A percentile compares a stretch with the other conserved stretches of the same genome.
These are phyloP conservation scores for Apoda limacodes DNA, from an alignment of 2,888 invertebrate species.

Conservation along the genomic window DNA sequence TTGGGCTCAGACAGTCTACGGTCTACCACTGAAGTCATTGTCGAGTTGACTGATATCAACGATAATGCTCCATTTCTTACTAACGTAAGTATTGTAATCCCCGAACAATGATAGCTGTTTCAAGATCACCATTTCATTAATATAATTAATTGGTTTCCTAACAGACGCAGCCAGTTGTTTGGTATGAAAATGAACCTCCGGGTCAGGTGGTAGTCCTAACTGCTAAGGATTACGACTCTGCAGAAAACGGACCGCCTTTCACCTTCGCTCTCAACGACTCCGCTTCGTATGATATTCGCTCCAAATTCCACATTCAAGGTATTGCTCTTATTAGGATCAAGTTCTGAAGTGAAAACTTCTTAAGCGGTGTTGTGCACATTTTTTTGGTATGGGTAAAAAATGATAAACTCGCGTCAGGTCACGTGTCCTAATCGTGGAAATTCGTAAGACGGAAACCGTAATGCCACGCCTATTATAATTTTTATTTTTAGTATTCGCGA, in stretches of 20 bases:
- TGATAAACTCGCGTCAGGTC: no score
- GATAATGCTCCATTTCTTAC: constrained; percentile 93
- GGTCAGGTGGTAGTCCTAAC: constrained; percentile 77
- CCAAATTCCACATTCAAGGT: constrained; percentile 78
- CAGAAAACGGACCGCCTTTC: constrained; percentile 89
- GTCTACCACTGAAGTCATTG: constrained; percentile 75
- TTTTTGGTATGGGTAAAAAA: no score
- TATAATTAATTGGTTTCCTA: no score
- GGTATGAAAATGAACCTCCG: constrained; percentile 82
- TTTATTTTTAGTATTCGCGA: no score
- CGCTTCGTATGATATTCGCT: constrained; percentile 75
- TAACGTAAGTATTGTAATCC: constrained; percentile 65
- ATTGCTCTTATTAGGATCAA: no score
- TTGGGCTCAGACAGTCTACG: constrained; percentile 71
- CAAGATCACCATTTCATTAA: not conserved
- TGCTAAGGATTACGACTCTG: constrained; percentile 85
- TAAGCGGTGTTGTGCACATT: no score
- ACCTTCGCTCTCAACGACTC: constrained; percentile 75
- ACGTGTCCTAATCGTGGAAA: no score
- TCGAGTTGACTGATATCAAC: constrained; percentile 85
- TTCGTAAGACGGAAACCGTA: no score
- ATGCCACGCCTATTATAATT: no score
- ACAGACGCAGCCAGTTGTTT: constrained; percentile 81
- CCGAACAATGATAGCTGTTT: not conserved
- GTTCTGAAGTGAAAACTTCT: no score